Base-by-base conservation (phyloP, 2,797 vertebrate species). In the Eremophila alpestris region DNA sequence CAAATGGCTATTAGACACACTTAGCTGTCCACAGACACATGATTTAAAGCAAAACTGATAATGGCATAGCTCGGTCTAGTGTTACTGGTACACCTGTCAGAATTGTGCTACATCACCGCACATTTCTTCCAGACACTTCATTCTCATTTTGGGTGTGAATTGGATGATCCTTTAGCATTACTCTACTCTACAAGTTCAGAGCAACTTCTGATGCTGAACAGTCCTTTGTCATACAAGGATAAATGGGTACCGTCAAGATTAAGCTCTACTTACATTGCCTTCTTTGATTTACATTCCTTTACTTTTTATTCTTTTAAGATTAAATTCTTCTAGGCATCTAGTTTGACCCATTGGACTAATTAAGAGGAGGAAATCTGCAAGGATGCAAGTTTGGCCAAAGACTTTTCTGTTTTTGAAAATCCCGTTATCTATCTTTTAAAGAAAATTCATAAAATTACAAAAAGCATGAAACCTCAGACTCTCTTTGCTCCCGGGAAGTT, bases 11-110 rank as follows among this genome's bases (percentile, higher is more conserved):
- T 90, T 69, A 96, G 87, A 93, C 87, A 93, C 80, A 91, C 87
- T 81, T 91, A 82, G 41, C 94, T 96, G 89, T 94, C 87, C 80
- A 89, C 59, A 90, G 93, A 22, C 83, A 74, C 41, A 89, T 73
- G 63, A 91, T 88, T 91, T 93, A 93, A 94, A 93, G 84, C 82
- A 86, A 88, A 96, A 88, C 52, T 84, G 87, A 94, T 79, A 94
- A 87, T 43, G 18, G 67, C 70, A 49, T 27, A 95, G 45, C 49
- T 82, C 20, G 6, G 59, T 73, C 45, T 90, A 76, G 41, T 1
- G 3, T 59, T 87, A 80, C 54, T 48, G 41, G 71, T 20, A 40
- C 11, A 15, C 27, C 52, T 82, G 83, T 56, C 74, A 86, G 80
- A 87, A 76, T 2, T 23, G 22, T 74, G 49, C 63, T 70, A 49